phyloP scores from a whole-genome alignment of 1,140 invertebrate genomes.

The Leptinotarsa texana region DNA sequence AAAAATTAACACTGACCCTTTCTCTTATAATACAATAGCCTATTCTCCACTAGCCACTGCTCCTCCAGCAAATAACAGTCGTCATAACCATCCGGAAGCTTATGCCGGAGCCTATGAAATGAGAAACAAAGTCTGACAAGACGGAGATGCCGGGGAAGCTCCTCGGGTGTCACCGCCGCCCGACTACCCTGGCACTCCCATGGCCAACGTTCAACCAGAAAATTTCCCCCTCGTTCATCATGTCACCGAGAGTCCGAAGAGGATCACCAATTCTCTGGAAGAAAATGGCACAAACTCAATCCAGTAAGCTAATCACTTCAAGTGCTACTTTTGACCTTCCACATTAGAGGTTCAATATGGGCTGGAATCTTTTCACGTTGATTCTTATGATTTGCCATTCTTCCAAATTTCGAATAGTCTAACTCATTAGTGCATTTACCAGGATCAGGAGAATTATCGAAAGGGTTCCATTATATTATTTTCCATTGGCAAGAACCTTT shows the following conservation, averaged over 20 bases:
- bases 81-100: slow-evolving; percentile 56
- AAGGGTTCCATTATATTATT: no score
- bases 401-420: no score
- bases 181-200: slow-evolving; percentile 53
- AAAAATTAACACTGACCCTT: slow-evolving; percentile 45
- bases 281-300: not conserved
- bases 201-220: slow-evolving; percentile 41
- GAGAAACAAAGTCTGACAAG: slow-evolving; percentile 56
- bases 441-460: no score
- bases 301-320: not conserved
- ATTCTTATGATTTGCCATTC: no score
- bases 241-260: not conserved
- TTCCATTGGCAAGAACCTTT: no score
- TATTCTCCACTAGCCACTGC: slow-evolving; percentile 63
- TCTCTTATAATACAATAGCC: slow-evolving; percentile 49
- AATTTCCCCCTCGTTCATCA: slow-evolving; percentile 28
- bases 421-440: no score
- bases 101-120: slow-evolving; percentile 69
- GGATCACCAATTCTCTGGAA: not conserved
- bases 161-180: slow-evolving; percentile 51
- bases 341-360: no score
- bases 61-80: slow-evolving; percentile 60
- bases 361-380: no score
- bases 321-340: not conserved
- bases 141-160: slow-evolving; percentile 40